A percentile compares a stretch with the other conserved stretches of the same genome.
These are phyloP conservation scores for Anseranas semipalmata DNA, from an alignment of 2,113 vertebrate genomes.

Conservation along the genomic window DNA sequence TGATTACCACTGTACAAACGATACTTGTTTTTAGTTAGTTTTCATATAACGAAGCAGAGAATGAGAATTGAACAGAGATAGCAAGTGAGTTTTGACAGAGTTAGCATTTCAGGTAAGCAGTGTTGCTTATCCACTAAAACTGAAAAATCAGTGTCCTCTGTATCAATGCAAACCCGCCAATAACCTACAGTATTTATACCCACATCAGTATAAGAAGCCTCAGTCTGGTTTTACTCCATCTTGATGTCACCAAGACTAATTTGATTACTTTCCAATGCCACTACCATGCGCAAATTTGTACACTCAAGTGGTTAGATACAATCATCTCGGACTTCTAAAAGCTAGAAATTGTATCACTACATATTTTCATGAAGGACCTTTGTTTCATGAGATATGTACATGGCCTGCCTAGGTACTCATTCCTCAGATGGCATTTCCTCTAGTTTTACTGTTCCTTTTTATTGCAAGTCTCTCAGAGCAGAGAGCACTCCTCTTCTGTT, in stretches of 20 bases:
- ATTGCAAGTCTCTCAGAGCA: background rate
- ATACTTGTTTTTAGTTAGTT: background rate
- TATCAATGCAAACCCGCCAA: background rate
- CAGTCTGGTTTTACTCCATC: background rate
- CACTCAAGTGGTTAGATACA: background rate
- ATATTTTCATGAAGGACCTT: background rate
- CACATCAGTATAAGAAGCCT: background rate
- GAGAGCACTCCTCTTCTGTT: conserved; percentile 23
- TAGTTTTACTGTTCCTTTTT: background rate
- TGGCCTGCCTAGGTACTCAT: background rate
- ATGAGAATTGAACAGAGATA: conserved; percentile 21
- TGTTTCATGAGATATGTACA: background rate
- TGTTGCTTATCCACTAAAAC: background rate
- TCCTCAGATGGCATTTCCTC: background rate
- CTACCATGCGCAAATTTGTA: background rate
- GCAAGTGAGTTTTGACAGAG: background rate
- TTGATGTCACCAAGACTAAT: background rate
- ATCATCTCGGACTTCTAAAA: background rate
- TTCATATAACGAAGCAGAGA: background rate
- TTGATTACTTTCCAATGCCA: background rate
- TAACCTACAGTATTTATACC: background rate
- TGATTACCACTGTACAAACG: background rate
- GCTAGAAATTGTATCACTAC: background rate
- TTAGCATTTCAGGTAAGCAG: background rate
- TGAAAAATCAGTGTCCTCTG: background rate